phyloP scores from a whole-genome alignment of 2,888 invertebrate genomes.

The Alsophila aescularia region DNA sequence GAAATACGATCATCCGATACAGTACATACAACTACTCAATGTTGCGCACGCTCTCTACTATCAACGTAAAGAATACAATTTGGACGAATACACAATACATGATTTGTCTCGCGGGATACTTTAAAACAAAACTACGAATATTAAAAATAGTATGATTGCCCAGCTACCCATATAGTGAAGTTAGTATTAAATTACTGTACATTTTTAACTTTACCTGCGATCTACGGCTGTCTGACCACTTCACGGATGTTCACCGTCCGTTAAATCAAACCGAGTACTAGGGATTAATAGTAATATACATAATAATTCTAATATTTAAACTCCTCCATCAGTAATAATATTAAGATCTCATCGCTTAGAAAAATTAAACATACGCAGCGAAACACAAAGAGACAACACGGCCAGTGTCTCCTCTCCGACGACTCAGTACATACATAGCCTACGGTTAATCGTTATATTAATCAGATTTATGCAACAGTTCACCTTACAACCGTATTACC shows the following conservation, averaged over 20 bases:
- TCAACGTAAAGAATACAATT: conserved; percentile 57
- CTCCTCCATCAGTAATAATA: conserved; percentile 34
- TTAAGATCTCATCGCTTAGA: conserved; percentile 50
- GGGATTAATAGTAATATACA: conserved; percentile 54
- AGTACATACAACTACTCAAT: conserved; percentile 58
- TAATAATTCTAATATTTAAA: conserved; percentile 47
- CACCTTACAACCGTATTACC: conserved; percentile 76
- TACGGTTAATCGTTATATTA: conserved; percentile 75
- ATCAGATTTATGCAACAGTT: conserved; percentile 81
- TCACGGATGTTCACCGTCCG: conserved; percentile 51
- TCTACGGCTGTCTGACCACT: conserved; percentile 72
- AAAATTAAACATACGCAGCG: conserved; percentile 50
- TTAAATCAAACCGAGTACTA: conserved; percentile 51
- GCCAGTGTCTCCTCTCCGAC: conserved; percentile 58
- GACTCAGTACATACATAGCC: conserved; percentile 57
- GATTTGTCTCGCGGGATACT: conserved; percentile 64
- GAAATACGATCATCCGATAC: conserved; percentile 43
- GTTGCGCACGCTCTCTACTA: conserved; percentile 51
- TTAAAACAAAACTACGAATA: conserved; percentile 70
- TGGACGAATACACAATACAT: conserved; percentile 69
- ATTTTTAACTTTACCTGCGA: conserved; percentile 71
- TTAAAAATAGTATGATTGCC: conserved; percentile 81
- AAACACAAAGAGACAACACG: conserved; percentile 56
- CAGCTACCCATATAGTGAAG: conserved; percentile 82
- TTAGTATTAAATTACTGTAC: conserved; percentile 82